These are phyloP conservation scores for Henicopernis longicauda DNA, from an alignment of 2,113 vertebrate genomes.

Conservation along the genomic window DNA sequence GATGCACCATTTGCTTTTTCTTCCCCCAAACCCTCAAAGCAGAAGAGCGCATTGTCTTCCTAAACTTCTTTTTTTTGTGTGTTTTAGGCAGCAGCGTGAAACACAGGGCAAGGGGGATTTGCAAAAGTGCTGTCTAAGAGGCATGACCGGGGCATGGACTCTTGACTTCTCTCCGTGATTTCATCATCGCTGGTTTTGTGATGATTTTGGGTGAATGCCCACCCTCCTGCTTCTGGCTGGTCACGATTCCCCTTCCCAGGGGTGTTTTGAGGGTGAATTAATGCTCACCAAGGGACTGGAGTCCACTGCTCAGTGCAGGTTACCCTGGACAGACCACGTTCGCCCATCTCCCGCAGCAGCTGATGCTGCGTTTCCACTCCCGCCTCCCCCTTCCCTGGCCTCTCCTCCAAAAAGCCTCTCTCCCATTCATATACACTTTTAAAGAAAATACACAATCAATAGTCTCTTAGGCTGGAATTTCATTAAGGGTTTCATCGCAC, in stretches of 20 bases:
- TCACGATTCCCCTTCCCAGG: background rate
- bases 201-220: background rate
- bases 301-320: background rate
- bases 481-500: slow-evolving; percentile 54
- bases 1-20: background rate
- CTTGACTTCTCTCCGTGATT: background rate
- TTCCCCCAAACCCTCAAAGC: background rate
- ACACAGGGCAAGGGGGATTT: background rate
- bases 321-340: background rate
- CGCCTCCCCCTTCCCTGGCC: background rate
- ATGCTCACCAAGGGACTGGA: background rate
- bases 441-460: slow-evolving; percentile 53
- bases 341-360: fast-evolving
- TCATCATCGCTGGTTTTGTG: background rate
- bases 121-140: background rate
- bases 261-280: background rate
- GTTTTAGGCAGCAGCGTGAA: background rate
- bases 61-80: background rate
- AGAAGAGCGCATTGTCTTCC: fast-evolving
- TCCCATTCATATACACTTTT: slow-evolving; percentile 49
- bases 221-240: background rate
- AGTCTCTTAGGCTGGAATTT: slow-evolving; percentile 53
- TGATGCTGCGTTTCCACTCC: background rate
- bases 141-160: background rate
- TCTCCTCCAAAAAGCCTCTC: slow-evolving; percentile 19